A percentile compares a stretch with the other conserved stretches of the same genome.
These are phyloP conservation scores for Syngnathus rostellatus DNA, from an alignment of 2,797 vertebrate genomes.

Conservation along the genomic window DNA sequence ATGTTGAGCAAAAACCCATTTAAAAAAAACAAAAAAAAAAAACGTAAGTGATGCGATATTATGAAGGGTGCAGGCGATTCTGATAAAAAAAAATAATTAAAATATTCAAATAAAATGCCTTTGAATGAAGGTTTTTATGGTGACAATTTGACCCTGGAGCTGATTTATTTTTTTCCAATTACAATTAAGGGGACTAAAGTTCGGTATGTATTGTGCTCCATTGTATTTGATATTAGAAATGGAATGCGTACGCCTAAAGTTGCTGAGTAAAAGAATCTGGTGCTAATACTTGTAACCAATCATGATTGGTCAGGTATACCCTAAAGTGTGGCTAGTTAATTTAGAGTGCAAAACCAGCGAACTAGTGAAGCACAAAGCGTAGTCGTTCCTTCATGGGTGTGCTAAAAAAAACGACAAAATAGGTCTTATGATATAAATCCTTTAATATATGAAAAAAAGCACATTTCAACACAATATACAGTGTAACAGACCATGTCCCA, in stretches of 20 bases:
- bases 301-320: background rate
- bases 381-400: background rate
- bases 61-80: too few relatives aligned
- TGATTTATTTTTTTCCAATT: background rate
- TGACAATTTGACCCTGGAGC: too few relatives aligned
- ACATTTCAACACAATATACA: constrained; percentile 69
- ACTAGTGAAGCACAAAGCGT: background rate
- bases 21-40: too few relatives aligned
- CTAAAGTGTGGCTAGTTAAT: background rate
- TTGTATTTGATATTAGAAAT: background rate
- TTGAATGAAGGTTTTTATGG: too few relatives aligned
- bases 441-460: constrained; percentile 74
- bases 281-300: too few relatives aligned
- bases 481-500: constrained; percentile 75
- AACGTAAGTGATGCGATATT: too few relatives aligned
- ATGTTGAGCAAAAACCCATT: too few relatives aligned
- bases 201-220: background rate
- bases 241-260: background rate
- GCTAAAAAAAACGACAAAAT: background rate
- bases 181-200: background rate
- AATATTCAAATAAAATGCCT: too few relatives aligned
- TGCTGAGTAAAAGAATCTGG: background rate
- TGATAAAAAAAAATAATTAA: too few relatives aligned
- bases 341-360: background rate
- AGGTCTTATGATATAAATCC: constrained; percentile 48